phyloP scores from a whole-genome alignment of 2,888 invertebrate species.

The Glaucopsyche alexis region DNA sequence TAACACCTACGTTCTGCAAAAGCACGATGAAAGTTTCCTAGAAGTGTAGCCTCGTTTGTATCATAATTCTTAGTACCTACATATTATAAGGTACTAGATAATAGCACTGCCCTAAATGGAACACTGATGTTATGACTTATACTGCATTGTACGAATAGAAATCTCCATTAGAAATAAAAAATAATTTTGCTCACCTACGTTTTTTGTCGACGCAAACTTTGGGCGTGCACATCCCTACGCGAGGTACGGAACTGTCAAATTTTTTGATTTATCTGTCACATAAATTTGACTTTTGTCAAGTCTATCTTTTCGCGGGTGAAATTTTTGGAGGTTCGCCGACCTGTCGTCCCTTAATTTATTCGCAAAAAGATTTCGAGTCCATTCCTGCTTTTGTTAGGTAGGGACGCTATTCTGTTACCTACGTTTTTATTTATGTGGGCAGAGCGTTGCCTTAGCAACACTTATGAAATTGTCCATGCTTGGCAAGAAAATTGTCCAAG shows the following conservation, averaged over 20 bases:
- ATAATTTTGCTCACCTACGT: neutral
- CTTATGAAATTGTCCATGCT: no score
- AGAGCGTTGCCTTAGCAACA: no score
- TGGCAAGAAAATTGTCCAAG: no score
- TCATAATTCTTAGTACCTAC: neutral
- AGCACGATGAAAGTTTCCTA: constrained; percentile 12
- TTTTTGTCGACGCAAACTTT: neutral
- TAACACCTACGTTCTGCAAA: constrained; percentile 6
- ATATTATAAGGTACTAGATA: neutral
- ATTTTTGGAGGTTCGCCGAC: constrained; percentile 5
- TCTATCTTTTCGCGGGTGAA: constrained; percentile 13
- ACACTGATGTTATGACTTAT: neutral
- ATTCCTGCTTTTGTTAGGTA: neutral
- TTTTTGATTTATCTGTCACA: constrained; percentile 20
- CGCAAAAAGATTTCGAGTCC: neutral
- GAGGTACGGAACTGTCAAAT: neutral
- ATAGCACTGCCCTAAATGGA: neutral
- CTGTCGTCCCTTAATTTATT: neutral
- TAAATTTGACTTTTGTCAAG: constrained; percentile 19
- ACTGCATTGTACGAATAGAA: neutral
- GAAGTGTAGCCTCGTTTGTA: neutral
- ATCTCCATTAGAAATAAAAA: neutral
- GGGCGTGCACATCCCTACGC: constrained; percentile 7
- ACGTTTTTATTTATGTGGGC: no score
- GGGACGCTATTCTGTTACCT: no score